These are phyloP conservation scores for Myotis daubentonii DNA, from an alignment of 2,797 vertebrate genomes.

Conservation along the genomic window DNA sequence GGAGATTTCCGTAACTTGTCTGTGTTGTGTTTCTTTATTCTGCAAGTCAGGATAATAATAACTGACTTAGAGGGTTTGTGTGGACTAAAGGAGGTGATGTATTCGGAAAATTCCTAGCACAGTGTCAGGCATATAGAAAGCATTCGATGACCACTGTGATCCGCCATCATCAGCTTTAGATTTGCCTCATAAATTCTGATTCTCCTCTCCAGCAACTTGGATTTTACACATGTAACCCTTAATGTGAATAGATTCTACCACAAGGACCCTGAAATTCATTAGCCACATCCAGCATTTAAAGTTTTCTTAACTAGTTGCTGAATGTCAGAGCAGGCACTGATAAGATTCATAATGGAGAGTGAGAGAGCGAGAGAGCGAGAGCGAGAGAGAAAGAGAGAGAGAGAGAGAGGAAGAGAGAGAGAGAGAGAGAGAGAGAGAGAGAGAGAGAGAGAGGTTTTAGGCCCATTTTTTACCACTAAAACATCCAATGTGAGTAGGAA, in stretches of 20 bases:
- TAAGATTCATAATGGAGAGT: not conserved
- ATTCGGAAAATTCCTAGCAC: not conserved
- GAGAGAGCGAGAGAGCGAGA: not conserved
- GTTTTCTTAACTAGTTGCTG: not conserved
- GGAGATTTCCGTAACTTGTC: not conserved
- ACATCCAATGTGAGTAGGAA: not conserved
- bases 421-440: not conserved
- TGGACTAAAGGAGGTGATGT: not conserved
- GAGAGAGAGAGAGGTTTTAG: not conserved
- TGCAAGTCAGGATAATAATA: not conserved
- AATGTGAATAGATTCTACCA: conserved; percentile 2
- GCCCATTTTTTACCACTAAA: not conserved
- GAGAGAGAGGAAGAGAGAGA: not conserved
- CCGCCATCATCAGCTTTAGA: not conserved
- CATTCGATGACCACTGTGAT: not conserved
- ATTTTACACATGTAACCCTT: not conserved
- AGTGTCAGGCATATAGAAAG: not conserved
- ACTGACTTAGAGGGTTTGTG: not conserved
- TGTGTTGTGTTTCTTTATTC: not conserved
- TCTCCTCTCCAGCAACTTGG: not conserved
- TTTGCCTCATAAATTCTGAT: not conserved
- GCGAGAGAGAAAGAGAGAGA: not conserved
- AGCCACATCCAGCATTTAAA: not conserved
- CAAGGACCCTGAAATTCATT: not conserved
- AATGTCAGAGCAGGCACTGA: not conserved